These are phyloP conservation scores for Hylia prasina DNA, from an alignment of 2,113 vertebrate genomes.

Conservation along the genomic window DNA sequence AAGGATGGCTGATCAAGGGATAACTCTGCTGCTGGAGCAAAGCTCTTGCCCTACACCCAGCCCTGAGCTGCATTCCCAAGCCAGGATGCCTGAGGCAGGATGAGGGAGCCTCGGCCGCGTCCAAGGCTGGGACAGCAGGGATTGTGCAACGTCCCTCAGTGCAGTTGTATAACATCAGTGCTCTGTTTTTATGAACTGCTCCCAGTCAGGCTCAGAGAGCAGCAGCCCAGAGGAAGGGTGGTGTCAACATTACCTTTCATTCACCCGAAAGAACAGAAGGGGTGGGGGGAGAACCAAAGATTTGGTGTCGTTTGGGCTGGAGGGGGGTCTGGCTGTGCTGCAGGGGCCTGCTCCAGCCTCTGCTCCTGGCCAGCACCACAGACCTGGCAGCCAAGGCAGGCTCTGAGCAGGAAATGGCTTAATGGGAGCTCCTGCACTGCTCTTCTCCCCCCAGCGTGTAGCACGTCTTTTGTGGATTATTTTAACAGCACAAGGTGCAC, in stretches of 20 bases:
- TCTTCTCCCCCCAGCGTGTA: not conserved
- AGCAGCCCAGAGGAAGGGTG: conserved; percentile 58
- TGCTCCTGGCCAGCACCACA: not conserved
- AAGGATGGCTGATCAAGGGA: not conserved
- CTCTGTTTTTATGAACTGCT: not conserved
- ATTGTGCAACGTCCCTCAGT: not conserved
- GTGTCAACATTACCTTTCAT: conserved; percentile 38
- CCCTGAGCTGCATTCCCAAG: not conserved
- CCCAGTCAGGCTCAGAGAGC: not conserved
- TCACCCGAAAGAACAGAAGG: conserved; percentile 1
- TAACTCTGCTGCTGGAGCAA: not conserved
- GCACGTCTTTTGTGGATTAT: not conserved
- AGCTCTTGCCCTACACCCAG: not conserved
- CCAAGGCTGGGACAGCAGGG: not conserved
- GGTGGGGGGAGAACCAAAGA: not conserved
- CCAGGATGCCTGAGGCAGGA: not conserved
- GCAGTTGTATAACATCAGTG: not conserved
- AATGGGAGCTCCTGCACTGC: not conserved
- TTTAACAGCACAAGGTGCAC: conserved; percentile 18
- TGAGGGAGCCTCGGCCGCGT: rapidly evolving
- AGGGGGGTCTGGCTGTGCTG: not conserved
- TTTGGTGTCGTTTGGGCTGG: not conserved
- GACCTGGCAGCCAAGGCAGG: not conserved
- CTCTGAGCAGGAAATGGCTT: not conserved
- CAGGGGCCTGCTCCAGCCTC: not conserved